Evolutionary conservation across 2,113 vertebrate genomes (phyloP).

Genomic region (rabbit (Oryctolagus cuniculus)): mOryCun1.1 NC_091450.1:39874001-39874500

Average conservation of each 20-base stretch:
- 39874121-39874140: constrained; percentile 45
- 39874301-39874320: constrained; percentile 79
- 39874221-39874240: fast-evolving
- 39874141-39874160: constrained; percentile 75
- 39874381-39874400: constrained; percentile 35
- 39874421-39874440: constrained; percentile 26
- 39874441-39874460: constrained; percentile 55
- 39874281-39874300: constrained; percentile 86
- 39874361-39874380: constrained; percentile 18
- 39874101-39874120: constrained; percentile 53
- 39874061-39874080: constrained; percentile 70
- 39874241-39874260: constrained; percentile 72
- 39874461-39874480: background rate
- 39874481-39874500: constrained; percentile 71
- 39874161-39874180: constrained; percentile 75
- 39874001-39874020: constrained; percentile 86
- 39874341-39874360: constrained; percentile 86
- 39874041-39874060: constrained; percentile 72
- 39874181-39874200: constrained; percentile 67
- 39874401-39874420: constrained; percentile 43
- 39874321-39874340: constrained; percentile 71
- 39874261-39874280: constrained; percentile 18
- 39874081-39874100: constrained; percentile 25
- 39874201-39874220: background rate
- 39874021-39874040: constrained; percentile 83